Evolutionary conservation across 2,888 invertebrate species (phyloP), one percentile per base, ranked within the genome.

Genomic region (Idaea biselata): DNA sequence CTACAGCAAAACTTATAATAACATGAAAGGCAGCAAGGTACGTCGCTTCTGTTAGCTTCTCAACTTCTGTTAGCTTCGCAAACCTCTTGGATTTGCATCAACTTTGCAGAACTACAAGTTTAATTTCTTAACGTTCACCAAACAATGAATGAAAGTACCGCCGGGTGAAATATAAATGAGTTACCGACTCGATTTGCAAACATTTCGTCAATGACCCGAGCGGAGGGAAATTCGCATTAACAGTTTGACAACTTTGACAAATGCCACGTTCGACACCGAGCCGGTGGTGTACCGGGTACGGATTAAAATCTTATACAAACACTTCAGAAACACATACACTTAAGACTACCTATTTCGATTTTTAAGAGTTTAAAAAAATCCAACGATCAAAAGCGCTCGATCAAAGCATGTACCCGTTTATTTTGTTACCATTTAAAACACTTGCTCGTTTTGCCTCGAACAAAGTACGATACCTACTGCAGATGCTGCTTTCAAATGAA

Each of bases 131-230:
- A 44, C 44, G 44, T 44, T 14, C 8, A 44, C 8, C 44, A 44
- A 44, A 44, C 44, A 44, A 44, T 44, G 44, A 44, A 44, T 44
- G 11, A 44, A 44, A 44, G 44, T 44, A 44, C 33, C 14, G 14
- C 44, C 65, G 64, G 66, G 68, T 72, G 69, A 68, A 70, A 72
- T 68, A 71, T 67, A 68, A 70, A 73, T 68, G 72, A 72, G 69
- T 64, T 70, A 58, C 44, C 32, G 69, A 71, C 67, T 68, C 68
- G 59, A 66, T 66, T 67, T 58, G 58, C 69, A 63, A 74, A 72
- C 75, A 71, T 73, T 75, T 66, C 66, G 66, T 57, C 70, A 69
- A 73, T 71, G 68, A 73, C 68, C 67, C 68, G 72, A 68, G 65
- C 63, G 65, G 44, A 71, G 64, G 44, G 54, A 59, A 60, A 64